A percentile compares a stretch with the other conserved stretches of the same genome.
Conservation (phyloP, 1,140 invertebrate genomes). For the Drosophila lacteicornis region DNA sequence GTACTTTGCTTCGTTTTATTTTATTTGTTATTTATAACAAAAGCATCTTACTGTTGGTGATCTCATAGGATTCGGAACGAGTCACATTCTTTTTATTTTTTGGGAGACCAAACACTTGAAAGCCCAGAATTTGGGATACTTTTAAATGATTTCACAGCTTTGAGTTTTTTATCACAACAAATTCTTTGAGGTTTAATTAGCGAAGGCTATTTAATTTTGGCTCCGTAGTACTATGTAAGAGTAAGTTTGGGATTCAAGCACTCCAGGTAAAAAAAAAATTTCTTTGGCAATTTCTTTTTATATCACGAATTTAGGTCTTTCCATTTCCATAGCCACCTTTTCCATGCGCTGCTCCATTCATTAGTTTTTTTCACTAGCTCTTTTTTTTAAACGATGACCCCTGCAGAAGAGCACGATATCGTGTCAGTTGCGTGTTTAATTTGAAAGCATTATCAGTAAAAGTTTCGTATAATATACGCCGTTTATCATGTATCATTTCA, state of each 20-base stretch:
- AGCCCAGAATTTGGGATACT: slow-evolving; percentile 7
- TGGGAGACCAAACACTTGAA: slow-evolving; percentile 15
- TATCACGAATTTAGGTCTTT: slow-evolving; percentile 2
- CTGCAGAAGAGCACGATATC: slow-evolving; percentile 18
- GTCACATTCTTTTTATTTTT: slow-evolving; percentile 7
- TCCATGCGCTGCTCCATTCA: not conserved
- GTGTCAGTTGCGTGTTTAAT: slow-evolving; percentile 53
- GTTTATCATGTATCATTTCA: slow-evolving; percentile 66
- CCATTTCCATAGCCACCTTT: slow-evolving; percentile 9
- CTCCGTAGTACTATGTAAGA: too few species aligned
- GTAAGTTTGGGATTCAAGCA: not conserved
- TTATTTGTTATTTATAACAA: slow-evolving; percentile 39
- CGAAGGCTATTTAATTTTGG: not conserved
- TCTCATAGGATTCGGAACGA: slow-evolving; percentile 51
- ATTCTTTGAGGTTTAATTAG: slow-evolving; percentile 1
- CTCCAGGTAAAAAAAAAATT: not conserved
- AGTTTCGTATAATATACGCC: slow-evolving; percentile 33
- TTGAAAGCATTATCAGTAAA: slow-evolving; percentile 54
- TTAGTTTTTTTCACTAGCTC: not conserved
- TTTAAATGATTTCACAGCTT: slow-evolving; percentile 16
- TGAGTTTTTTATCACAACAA: not conserved
- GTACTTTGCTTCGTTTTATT: slow-evolving; percentile 11
- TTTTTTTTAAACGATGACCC: slow-evolving; percentile 35
- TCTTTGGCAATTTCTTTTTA: not conserved
- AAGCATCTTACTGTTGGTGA: slow-evolving; percentile 44